A percentile compares a stretch with the other conserved stretches of the same genome.
These are phyloP conservation scores for Ridgeia piscesae DNA, from an alignment of 1,140 invertebrate species.

Conservation along the genomic window DNA sequence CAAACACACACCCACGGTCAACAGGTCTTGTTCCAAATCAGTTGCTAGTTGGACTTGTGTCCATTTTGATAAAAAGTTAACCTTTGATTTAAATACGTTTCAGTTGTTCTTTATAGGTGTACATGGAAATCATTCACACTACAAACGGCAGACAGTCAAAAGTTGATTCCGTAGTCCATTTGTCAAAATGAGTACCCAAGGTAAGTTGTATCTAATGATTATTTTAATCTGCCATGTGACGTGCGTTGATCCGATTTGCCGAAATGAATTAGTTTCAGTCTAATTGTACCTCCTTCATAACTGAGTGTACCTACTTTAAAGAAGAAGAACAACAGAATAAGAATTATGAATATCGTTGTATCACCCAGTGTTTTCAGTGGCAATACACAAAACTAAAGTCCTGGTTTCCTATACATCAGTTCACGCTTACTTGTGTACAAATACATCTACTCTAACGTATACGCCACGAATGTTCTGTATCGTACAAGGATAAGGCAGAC, in stretches of 20 bases:
- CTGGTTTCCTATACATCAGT: background rate
- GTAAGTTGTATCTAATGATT: too few relatives aligned
- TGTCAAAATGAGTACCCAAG: too few relatives aligned
- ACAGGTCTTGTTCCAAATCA: too few relatives aligned
- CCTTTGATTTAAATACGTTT: too few relatives aligned
- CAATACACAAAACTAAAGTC: background rate
- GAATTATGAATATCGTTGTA: background rate
- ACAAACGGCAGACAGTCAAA: background rate
- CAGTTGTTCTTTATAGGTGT: too few relatives aligned
- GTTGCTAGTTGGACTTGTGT: too few relatives aligned
- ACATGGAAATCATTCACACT: background rate
- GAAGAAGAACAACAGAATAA: background rate
- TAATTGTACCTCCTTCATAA: too few relatives aligned
- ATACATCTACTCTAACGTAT: background rate
- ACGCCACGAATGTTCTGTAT: background rate
- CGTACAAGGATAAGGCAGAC: background rate
- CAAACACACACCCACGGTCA: conserved; percentile 17
- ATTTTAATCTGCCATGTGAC: too few relatives aligned
- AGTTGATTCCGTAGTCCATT: background rate
- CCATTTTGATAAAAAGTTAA: too few relatives aligned
- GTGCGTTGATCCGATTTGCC: too few relatives aligned
- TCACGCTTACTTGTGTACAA: background rate
- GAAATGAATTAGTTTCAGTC: too few relatives aligned
- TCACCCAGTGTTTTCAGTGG: background rate
- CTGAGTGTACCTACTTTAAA: background rate